phyloP scores from a whole-genome alignment of 2,113 vertebrate species.

The Pygoscelis adeliae region DNA sequence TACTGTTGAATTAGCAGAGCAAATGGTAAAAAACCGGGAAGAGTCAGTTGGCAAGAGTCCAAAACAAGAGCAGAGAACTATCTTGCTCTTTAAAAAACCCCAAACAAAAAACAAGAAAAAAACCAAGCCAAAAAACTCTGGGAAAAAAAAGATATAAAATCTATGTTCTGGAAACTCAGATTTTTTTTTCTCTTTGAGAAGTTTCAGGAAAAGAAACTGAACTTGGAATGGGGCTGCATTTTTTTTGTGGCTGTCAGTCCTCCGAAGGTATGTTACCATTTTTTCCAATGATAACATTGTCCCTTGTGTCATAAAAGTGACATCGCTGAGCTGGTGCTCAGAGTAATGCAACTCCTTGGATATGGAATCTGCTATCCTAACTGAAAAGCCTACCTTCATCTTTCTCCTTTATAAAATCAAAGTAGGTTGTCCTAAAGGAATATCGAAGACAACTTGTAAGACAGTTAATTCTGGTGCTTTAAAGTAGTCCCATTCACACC shows the following conservation, averaged over 20 bases:
- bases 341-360: neutral
- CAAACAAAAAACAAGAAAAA: no score
- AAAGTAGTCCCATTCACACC: neutral
- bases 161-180: neutral
- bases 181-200: neutral
- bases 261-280: neutral
- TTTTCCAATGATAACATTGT: neutral
- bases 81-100: neutral
- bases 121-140: fast-evolving
- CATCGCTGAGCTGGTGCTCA: neutral
- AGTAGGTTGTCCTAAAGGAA: neutral
- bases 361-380: neutral
- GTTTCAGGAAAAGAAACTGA: neutral
- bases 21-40: neutral
- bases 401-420: neutral
- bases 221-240: neutral
- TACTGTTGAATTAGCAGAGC: neutral
- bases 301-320: neutral
- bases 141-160: neutral
- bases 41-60: neutral
- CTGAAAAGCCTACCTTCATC: neutral
- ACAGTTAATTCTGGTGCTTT: neutral
- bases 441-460: neutral
- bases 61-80: neutral
- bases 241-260: neutral